phyloP scores from a whole-genome alignment of 2,797 vertebrate species.

The Gouania willdenowi region DNA sequence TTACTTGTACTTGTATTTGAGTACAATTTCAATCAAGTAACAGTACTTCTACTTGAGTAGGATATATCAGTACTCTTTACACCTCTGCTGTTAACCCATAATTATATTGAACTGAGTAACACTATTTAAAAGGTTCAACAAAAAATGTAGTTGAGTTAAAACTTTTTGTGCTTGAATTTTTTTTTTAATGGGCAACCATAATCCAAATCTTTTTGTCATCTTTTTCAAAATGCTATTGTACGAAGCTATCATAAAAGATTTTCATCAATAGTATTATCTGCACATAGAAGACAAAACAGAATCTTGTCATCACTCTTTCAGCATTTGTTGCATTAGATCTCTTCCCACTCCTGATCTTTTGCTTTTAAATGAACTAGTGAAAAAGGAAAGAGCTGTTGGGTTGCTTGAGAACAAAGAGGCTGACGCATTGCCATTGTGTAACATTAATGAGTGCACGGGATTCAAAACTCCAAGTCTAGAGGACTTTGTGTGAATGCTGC shows the following conservation, averaged over 20 bases:
- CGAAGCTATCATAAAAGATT: constrained; percentile 11
- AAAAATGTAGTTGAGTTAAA: no score
- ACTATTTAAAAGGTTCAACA: no score
- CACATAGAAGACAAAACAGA: constrained; percentile 15
- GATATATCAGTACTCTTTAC: no score
- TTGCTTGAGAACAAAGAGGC: constrained; percentile 24
- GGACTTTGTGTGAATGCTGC: constrained; percentile 16
- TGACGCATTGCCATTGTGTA: constrained; percentile 10
- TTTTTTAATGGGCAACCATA: constrained; percentile 11
- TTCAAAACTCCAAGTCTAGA: constrained; percentile 15
- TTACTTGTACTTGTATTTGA: no score
- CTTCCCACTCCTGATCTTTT: constrained; percentile 11
- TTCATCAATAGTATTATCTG: constrained; percentile 18
- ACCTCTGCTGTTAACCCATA: no score
- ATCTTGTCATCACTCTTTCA: constrained; percentile 21
- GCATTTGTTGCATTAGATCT: constrained; percentile 26
- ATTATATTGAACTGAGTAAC: no score
- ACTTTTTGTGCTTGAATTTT: not conserved
- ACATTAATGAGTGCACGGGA: constrained; percentile 26
- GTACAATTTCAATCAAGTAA: no score
- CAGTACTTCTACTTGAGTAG: no score
- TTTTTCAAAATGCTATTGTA: not conserved
- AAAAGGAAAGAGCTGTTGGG: constrained; percentile 27
- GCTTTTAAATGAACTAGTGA: constrained; percentile 30
- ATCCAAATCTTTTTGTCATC: constrained; percentile 25